Conservation (phyloP, 35 echinoderm and acorn worm species). For the Acanthaster planci region DNA sequence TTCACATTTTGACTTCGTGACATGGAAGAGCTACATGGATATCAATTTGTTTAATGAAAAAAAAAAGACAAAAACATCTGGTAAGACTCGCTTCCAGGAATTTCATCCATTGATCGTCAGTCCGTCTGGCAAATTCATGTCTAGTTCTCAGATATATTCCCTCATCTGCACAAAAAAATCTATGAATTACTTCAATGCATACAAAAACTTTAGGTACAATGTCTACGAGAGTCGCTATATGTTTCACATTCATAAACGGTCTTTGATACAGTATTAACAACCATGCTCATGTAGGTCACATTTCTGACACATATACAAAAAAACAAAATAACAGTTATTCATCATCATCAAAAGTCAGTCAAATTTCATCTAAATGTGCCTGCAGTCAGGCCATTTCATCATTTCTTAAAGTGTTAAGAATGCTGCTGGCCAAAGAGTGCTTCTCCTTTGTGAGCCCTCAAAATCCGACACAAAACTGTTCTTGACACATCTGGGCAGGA, state of each 20-base stretch:
- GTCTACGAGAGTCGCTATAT: slow-evolving; percentile 24
- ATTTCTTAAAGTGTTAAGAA: too few relatives aligned
- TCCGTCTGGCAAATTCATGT: slow-evolving; percentile 7
- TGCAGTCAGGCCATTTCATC: too few relatives aligned
- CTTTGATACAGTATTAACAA: neutral
- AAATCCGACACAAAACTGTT: too few relatives aligned
- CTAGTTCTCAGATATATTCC: neutral
- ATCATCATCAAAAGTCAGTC: too few relatives aligned
- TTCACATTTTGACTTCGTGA: neutral
- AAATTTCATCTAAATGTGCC: too few relatives aligned
- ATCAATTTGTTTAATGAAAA: neutral
- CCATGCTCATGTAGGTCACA: neutral
- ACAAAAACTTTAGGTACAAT: slow-evolving; percentile 18
- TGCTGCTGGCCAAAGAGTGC: too few relatives aligned
- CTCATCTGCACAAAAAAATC: neutral
- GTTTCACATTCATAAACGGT: slow-evolving; percentile 8
- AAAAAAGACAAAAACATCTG: neutral
- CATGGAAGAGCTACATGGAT: slow-evolving; percentile 16
- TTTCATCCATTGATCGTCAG: neutral
- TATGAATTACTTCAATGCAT: slow-evolving; percentile 16
- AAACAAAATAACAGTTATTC: neutral
- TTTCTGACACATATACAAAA: slow-evolving; percentile 4
- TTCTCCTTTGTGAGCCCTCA: too few relatives aligned
- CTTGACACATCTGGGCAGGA: too few relatives aligned
- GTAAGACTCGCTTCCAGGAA: neutral